Base-by-base conservation (phyloP, 2,888 invertebrate genomes). In the Andricus quercusramuli region DNA sequence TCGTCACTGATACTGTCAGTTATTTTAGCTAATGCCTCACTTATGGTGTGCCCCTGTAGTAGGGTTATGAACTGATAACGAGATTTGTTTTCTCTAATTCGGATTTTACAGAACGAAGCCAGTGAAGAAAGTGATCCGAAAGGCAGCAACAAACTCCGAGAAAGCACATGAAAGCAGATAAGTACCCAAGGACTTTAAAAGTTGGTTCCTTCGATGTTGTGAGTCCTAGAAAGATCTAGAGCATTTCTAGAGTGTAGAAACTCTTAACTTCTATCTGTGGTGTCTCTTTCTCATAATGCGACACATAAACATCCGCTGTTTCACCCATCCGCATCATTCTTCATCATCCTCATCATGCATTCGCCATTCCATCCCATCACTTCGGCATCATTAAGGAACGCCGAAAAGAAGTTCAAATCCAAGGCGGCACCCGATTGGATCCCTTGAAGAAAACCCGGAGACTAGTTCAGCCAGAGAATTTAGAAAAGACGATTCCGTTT, bases 161-260 rank as follows among this genome's bases (percentile, higher is more conserved):
- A 78, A 80, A 59, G 82, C 78, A 47, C 83, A 85, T 81, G 83
- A 88, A 80, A 85, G 86, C 89, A 90, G 89, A 89, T 87, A 89
- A 89, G 90, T 90, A 90, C 84, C 85, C 82, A 82, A 85, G 80
- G 83, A 80, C 84, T 83, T 83, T 84, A 86, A 85, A 84, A 82
- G 80, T 85, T 84, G 85, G 88, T 88, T 89, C 86, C 84, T 85
- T 89, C 87, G 85, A 88, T 88, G 88, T 89, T 88, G 86, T 90
- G 85, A 85, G 85, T 85, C 76, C 85, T 89, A 89, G 88, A 89
- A 79, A 84, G 85, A 85, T 85, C 86, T 89, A 89, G 88, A 87
- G 84, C 83, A 83, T 86, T 82, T 84, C 85, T 86, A 88, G 86
- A 86, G 79, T 77, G 83, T 89, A 88, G 87, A 82, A 81, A 80